Conservation (phyloP, 2,113 vertebrate genomes). For the Eurypyga helias region DNA sequence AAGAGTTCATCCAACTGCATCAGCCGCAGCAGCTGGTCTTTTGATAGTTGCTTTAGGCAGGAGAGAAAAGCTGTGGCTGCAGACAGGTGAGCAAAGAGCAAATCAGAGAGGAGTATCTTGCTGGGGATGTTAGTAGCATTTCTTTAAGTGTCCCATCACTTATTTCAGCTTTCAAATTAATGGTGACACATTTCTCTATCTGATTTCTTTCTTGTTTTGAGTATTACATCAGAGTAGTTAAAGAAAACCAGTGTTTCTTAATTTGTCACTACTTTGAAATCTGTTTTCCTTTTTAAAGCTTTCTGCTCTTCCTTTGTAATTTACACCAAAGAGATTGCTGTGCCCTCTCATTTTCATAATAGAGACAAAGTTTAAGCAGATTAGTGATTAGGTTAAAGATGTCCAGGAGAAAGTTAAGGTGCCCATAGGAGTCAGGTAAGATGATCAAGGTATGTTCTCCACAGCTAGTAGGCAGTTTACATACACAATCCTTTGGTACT, state of each 20-base stretch:
- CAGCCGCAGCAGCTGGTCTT: not conserved
- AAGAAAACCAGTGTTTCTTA: not conserved
- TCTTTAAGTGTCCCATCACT: not conserved
- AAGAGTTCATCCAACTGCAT: not conserved
- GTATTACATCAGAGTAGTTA: not conserved
- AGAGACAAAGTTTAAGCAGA: not conserved
- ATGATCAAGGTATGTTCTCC: not conserved
- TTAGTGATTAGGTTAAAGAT: not conserved
- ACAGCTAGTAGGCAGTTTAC: not conserved
- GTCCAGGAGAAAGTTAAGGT: not conserved
- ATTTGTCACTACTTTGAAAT: not conserved
- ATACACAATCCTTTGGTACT: not conserved
- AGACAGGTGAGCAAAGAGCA: not conserved
- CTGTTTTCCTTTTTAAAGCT: not conserved
- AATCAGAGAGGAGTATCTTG: not conserved
- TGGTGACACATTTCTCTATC: not conserved
- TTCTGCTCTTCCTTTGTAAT: not conserved
- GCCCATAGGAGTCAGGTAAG: not conserved
- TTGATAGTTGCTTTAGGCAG: not conserved
- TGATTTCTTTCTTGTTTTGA: not conserved
- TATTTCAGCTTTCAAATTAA: not conserved
- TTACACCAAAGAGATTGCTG: not conserved
- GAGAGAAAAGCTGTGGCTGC: not conserved
- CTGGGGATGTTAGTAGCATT: not conserved
- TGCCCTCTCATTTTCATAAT: not conserved